Evolutionary conservation across 2,797 vertebrate species (phyloP).

Genomic region (Glossophaga mutica): DNA sequence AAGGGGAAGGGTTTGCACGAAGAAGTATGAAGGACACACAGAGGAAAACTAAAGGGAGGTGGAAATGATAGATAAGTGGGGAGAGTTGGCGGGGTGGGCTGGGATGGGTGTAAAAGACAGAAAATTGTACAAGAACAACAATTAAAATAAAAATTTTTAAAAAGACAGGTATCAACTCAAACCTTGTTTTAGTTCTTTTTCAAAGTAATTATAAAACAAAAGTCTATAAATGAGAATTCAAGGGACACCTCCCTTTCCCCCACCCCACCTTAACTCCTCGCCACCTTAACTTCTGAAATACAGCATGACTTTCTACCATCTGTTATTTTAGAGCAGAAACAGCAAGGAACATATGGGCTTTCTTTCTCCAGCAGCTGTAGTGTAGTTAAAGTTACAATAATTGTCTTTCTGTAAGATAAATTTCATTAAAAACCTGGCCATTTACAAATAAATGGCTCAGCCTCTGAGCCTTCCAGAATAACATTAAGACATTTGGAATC

Average conservation of each 20-base stretch:
- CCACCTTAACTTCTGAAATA: slow-evolving; percentile 84
- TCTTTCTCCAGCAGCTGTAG: slow-evolving; percentile 85
- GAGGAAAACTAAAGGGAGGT: no score
- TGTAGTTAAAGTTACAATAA: slow-evolving; percentile 89
- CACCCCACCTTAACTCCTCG: slow-evolving; percentile 58
- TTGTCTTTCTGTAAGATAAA: slow-evolving; percentile 85
- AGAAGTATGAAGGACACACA: no score
- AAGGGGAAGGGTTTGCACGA: no score
- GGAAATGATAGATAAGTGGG: no score
- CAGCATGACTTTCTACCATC: slow-evolving; percentile 84
- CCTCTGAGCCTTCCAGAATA: slow-evolving; percentile 65
- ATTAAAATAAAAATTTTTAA: no score
- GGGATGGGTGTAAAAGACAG: no score
- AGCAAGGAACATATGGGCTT: slow-evolving; percentile 86
- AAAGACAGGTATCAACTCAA: neutral
- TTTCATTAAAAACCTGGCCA: slow-evolving; percentile 84
- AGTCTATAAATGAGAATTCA: slow-evolving; percentile 75
- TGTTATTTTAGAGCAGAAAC: slow-evolving; percentile 85
- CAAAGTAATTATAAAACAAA: slow-evolving; percentile 70
- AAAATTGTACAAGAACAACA: no score
- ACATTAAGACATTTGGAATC: slow-evolving; percentile 75
- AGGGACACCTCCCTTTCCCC: slow-evolving; percentile 60
- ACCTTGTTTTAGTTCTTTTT: slow-evolving; percentile 60
- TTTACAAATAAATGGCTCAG: slow-evolving; percentile 78
- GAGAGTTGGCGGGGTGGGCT: no score